Conservation (phyloP, 2,888 invertebrate species). For the Drosophila mayaguana region DNA sequence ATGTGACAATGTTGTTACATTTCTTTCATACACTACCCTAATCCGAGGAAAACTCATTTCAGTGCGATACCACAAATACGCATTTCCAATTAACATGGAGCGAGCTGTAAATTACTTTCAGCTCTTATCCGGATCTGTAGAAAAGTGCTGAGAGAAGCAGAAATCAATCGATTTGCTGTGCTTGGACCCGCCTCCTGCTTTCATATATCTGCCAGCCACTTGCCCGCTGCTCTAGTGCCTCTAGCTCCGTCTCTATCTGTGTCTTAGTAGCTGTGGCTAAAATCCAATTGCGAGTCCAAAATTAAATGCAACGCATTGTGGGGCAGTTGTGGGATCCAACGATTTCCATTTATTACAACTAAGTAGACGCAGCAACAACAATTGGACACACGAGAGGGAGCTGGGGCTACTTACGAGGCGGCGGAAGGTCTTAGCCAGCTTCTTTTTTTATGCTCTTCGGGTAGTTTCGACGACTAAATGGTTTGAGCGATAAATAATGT, state of each 20-base stretch:
- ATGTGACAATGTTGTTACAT: background rate
- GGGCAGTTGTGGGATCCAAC: constrained; percentile 39
- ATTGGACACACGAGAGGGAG: background rate
- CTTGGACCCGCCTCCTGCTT: background rate
- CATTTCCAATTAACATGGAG: constrained; percentile 7
- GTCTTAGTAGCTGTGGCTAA: constrained; percentile 62
- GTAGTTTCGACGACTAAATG: constrained; percentile 77
- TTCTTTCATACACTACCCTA: background rate
- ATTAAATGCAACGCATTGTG: constrained; percentile 71
- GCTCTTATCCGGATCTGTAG: constrained; percentile 37
- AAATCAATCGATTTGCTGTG: constrained; percentile 73
- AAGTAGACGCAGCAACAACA: constrained; percentile 73
- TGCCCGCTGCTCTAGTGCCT: background rate
- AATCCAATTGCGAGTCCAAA: constrained; percentile 64
- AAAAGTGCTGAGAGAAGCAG: constrained; percentile 72
- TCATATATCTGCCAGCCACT: background rate
- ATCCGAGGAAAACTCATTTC: constrained; percentile 26
- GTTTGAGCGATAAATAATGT: constrained; percentile 84
- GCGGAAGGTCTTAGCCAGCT: constrained; percentile 24
- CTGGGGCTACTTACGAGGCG: constrained; percentile 23
- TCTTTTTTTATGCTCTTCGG: constrained; percentile 52
- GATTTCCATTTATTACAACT: constrained; percentile 75
- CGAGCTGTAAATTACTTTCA: constrained; percentile 69
- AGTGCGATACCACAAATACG: constrained; percentile 1
- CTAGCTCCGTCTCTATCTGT: constrained; percentile 1